Evolutionary conservation across 2,113 vertebrate genomes (phyloP).

Genomic region (Labrus mixtus): DNA sequence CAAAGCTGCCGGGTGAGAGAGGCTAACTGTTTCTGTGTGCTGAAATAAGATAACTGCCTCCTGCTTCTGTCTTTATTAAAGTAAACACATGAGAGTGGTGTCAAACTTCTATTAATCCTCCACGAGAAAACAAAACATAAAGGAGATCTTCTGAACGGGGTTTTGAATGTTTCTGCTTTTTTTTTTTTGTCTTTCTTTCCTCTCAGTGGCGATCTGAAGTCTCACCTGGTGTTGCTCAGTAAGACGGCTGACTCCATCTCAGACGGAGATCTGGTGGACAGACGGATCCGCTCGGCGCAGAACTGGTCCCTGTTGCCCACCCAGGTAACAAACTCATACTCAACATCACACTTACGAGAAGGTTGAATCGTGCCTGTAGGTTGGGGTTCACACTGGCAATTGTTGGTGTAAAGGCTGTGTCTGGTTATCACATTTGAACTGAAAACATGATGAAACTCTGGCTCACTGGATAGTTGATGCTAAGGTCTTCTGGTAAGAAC

Average conservation of each 20-base stretch:
- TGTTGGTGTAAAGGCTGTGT: too few relatives aligned
- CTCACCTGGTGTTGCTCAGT: conserved; percentile 94
- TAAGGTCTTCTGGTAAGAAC: too few relatives aligned
- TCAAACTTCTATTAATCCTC: neutral
- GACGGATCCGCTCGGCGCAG: conserved; percentile 90
- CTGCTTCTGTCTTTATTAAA: neutral
- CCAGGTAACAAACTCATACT: conserved; percentile 83
- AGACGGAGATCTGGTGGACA: conserved; percentile 95
- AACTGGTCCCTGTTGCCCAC: conserved; percentile 95
- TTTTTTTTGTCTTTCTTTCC: neutral
- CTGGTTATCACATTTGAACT: too few relatives aligned
- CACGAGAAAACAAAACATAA: neutral
- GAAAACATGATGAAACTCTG: too few relatives aligned
- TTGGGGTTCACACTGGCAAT: too few relatives aligned
- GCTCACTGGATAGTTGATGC: too few relatives aligned
- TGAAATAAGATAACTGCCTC: neutral
- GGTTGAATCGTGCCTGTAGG: too few relatives aligned
- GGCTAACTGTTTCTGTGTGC: neutral
- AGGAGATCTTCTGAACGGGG: neutral
- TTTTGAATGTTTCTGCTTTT: neutral
- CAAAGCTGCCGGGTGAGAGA: conserved; percentile 89
- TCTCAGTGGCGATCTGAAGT: conserved; percentile 88
- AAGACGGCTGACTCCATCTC: conserved; percentile 95
- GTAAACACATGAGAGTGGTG: too few relatives aligned
- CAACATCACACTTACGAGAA: too few relatives aligned